These are phyloP conservation scores for Hoplostethus mediterraneus DNA, from an alignment of 2,797 vertebrate genomes.

Conservation along the genomic window DNA sequence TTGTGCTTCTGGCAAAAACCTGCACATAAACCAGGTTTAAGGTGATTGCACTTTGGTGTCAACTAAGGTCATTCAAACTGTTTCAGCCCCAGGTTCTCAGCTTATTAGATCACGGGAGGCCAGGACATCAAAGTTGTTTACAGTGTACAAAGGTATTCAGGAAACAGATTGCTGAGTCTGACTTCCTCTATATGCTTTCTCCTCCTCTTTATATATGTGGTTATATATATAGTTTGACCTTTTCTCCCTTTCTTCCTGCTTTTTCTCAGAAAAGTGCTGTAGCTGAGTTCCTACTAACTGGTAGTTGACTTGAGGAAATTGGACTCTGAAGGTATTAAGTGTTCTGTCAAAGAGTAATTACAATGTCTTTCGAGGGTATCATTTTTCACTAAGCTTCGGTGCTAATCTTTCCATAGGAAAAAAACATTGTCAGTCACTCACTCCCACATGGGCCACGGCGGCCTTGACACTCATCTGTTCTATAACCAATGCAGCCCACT, in stretches of 20 bases:
- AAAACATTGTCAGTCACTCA: conserved; percentile 21
- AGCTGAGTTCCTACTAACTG: conserved; percentile 36
- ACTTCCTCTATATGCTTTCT: conserved; percentile 32
- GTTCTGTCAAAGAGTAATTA: conserved; percentile 69
- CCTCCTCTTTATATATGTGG: neutral
- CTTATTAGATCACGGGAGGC: neutral
- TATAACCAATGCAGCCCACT: conserved; percentile 47
- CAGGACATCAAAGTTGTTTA: conserved; percentile 11
- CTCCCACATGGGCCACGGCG: conserved; percentile 28
- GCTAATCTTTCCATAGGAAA: conserved; percentile 41
- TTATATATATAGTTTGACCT: too few species aligned
- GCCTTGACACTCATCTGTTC: conserved; percentile 31
- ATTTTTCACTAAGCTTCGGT: conserved; percentile 48
- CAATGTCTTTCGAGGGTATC: conserved; percentile 47
- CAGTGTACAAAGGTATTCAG: conserved; percentile 11
- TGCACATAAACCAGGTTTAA: conserved; percentile 19
- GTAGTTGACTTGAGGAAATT: conserved; percentile 43
- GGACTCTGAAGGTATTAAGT: conserved; percentile 62
- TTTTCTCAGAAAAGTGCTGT: conserved; percentile 25
- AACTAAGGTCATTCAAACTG: conserved; percentile 60
- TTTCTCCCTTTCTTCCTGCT: neutral
- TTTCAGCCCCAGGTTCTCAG: neutral
- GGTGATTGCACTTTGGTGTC: conserved; percentile 51
- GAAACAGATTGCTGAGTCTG: conserved; percentile 31
- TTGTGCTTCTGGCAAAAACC: neutral